These are phyloP conservation scores for Urophycis tenuis DNA, from an alignment of 2,797 vertebrate species.

Conservation along the genomic window DNA sequence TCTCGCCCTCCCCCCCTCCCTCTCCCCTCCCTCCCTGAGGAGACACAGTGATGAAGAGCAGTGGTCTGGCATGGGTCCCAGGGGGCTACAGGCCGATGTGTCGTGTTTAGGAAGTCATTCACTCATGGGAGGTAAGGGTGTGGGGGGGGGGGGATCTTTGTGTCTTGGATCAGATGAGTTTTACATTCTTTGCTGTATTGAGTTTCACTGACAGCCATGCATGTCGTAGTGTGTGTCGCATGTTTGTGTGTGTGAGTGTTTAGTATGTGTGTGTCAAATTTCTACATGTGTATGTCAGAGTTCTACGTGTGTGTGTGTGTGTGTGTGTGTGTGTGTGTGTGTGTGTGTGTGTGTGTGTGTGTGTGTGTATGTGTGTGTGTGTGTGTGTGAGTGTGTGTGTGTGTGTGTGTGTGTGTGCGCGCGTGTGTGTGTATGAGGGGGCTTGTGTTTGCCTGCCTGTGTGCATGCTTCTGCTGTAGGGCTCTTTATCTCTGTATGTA, in stretches of 20 bases:
- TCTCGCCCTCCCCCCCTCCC: no score
- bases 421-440: constrained; percentile 2
- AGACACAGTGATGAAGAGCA: no score
- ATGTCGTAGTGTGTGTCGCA: background rate
- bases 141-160: no score
- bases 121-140: background rate
- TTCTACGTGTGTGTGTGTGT: constrained; percentile 39
- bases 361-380: constrained; percentile 4
- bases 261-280: no score
- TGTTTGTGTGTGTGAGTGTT: background rate
- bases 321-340: constrained; percentile 1
- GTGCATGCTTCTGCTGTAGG: constrained; percentile 12
- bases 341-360: constrained; percentile 6
- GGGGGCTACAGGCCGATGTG: no score
- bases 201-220: background rate
- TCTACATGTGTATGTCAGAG: constrained; percentile 2
- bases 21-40: no score
- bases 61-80: no score
- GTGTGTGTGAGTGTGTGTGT: constrained; percentile 2
- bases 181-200: background rate
- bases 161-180: background rate
- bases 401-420: constrained; percentile 9
- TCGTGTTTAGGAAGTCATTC: background rate
- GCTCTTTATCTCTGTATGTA: constrained; percentile 26
- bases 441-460: background rate